Evolutionary conservation across 2,888 invertebrate species (phyloP).

Genomic region (Pristionchus exspectatus): DNA sequence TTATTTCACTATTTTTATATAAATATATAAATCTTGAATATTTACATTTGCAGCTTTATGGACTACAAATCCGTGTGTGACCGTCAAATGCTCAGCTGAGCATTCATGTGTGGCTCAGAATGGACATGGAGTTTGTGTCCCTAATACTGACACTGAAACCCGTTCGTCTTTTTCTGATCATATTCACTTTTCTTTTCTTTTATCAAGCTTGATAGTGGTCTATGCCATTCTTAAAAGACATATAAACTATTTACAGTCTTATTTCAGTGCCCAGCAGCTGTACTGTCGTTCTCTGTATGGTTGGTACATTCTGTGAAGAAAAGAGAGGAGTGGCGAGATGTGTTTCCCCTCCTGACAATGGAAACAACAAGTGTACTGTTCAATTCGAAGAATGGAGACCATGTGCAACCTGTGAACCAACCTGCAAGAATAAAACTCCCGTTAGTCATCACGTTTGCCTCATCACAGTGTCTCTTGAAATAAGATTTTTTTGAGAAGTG

Average conservation of each 20-base stretch:
- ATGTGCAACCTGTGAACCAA: conserved; percentile 6
- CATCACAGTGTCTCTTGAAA: background rate
- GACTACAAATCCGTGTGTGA: conserved; percentile 1
- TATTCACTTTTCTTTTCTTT: too few relatives aligned
- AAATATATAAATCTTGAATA: too few relatives aligned
- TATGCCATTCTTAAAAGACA: background rate
- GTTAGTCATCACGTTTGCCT: background rate
- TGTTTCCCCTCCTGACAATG: background rate
- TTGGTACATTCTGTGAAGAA: background rate
- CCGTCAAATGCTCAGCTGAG: conserved; percentile 16
- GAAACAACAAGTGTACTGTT: background rate
- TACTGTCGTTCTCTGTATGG: background rate
- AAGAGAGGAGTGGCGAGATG: background rate
- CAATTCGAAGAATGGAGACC: background rate
- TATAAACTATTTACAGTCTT: too few relatives aligned
- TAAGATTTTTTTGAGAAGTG: background rate
- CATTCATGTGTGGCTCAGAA: background rate
- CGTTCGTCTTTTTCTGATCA: too few relatives aligned
- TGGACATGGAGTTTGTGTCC: background rate
- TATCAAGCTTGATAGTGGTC: too few relatives aligned
- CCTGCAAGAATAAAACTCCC: background rate
- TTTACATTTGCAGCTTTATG: background rate
- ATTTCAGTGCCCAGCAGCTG: background rate
- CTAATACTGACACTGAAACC: too few relatives aligned
- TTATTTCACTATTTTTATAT: too few relatives aligned